These are phyloP conservation scores for Pao palembangensis DNA, from an alignment of 2,113 vertebrate species.

Conservation along the genomic window DNA sequence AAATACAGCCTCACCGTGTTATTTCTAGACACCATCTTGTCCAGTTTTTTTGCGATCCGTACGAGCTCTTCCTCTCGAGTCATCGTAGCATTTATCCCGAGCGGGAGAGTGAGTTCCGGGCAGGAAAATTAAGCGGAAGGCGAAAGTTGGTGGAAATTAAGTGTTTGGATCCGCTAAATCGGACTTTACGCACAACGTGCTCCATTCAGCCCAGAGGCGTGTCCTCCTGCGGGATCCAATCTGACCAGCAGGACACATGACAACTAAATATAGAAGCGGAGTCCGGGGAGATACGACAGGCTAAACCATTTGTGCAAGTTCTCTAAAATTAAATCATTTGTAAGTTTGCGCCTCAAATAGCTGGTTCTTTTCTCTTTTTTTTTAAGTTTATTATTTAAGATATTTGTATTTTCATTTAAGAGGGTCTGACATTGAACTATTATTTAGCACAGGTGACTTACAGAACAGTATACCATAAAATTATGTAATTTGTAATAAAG, in stretches of 20 bases:
- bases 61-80: constrained; percentile 86
- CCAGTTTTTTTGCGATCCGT: constrained; percentile 87
- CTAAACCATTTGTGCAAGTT: not conserved
- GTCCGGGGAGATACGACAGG: constrained; percentile 1
- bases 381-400: too few species aligned
- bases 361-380: too few species aligned
- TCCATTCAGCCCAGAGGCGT: constrained; percentile 68
- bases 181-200: constrained; percentile 61
- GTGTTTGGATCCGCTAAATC: constrained; percentile 51
- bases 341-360: too few species aligned
- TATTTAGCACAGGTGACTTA: too few species aligned
- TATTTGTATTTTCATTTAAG: too few species aligned
- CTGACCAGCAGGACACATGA: constrained; percentile 64
- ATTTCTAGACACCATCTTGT: constrained; percentile 95
- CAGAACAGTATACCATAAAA: too few species aligned
- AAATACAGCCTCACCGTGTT: constrained; percentile 82
- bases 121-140: not conserved
- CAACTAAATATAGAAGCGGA: constrained; percentile 72
- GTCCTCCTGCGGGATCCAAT: constrained; percentile 48
- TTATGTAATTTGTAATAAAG: too few species aligned
- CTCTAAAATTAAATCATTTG: not conserved
- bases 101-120: not conserved
- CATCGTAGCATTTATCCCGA: constrained; percentile 75
- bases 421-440: too few species aligned
- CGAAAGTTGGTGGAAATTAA: not conserved